These are phyloP conservation scores for Itoplectis maculator DNA, from an alignment of 2,888 invertebrate species.

Conservation along the genomic window DNA sequence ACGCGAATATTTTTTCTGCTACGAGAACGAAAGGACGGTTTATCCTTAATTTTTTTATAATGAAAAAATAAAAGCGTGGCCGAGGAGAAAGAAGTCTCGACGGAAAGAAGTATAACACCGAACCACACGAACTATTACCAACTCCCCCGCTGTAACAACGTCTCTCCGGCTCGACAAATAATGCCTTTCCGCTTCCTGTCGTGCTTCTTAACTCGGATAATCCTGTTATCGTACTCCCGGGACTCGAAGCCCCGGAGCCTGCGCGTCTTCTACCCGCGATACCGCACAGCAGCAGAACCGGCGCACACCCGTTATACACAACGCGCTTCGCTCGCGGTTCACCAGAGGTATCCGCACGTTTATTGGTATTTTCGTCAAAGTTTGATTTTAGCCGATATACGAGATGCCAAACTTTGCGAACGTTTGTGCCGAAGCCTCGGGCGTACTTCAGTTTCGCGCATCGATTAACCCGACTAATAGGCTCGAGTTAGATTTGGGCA, in stretches of 20 bases:
- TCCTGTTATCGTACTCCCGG: constrained; percentile 26
- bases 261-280: background rate
- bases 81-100: background rate
- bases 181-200: constrained; percentile 24
- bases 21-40: background rate
- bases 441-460: background rate
- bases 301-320: background rate
- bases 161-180: constrained; percentile 42
- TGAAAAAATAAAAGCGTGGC: background rate
- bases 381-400: background rate
- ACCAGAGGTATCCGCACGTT: background rate
- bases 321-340: no score
- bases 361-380: constrained; percentile 1
- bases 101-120: constrained; percentile 22
- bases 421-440: background rate
- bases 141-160: constrained; percentile 36
- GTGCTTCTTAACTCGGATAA: constrained; percentile 48
- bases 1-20: constrained; percentile 2
- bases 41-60: background rate
- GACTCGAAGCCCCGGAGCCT: constrained; percentile 31
- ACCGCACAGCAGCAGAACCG: background rate
- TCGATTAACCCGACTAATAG: background rate
- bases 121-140: constrained; percentile 25
- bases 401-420: constrained; percentile 9
- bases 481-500: no score